Percentiles rank a stretch among this genome's conserved stretches.
Evolutionary conservation across 2,888 invertebrate species (phyloP).

Genomic region (Ochropleura leucogaster): DNA sequence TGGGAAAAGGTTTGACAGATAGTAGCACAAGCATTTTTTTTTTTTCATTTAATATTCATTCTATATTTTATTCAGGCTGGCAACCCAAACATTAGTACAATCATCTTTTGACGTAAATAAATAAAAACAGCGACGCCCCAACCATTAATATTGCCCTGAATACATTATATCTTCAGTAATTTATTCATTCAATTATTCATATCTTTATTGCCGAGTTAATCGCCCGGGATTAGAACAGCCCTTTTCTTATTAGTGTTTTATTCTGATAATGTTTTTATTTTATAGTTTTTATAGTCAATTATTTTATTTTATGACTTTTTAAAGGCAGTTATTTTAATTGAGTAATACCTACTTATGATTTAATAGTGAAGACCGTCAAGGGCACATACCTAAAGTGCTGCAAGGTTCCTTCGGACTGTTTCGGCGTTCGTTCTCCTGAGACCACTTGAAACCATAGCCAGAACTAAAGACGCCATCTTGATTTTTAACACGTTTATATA

Average conservation of each 20-base stretch:
- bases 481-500: background rate
- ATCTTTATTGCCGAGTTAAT: constrained; percentile 42
- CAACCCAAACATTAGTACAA: constrained; percentile 7
- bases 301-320: constrained; percentile 23
- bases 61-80: constrained; percentile 1
- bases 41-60: background rate
- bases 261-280: background rate
- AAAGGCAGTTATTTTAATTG: background rate
- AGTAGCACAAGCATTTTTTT: background rate
- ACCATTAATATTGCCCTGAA: constrained; percentile 39
- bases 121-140: constrained; percentile 31
- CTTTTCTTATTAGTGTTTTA: constrained; percentile 15
- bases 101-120: constrained; percentile 44
- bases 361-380: background rate
- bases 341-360: background rate
- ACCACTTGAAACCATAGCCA: background rate
- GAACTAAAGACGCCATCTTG: background rate
- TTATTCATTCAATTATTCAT: constrained; percentile 60
- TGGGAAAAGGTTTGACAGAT: too few relatives aligned
- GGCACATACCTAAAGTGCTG: background rate
- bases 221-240: constrained; percentile 12
- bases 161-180: constrained; percentile 43
- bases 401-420: background rate
- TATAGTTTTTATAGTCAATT: constrained; percentile 26
- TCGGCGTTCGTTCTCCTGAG: background rate